Percentiles rank a stretch among this genome's conserved stretches.
Conservation (phyloP, 1,140 invertebrate genomes). For the Musca domestica region DNA sequence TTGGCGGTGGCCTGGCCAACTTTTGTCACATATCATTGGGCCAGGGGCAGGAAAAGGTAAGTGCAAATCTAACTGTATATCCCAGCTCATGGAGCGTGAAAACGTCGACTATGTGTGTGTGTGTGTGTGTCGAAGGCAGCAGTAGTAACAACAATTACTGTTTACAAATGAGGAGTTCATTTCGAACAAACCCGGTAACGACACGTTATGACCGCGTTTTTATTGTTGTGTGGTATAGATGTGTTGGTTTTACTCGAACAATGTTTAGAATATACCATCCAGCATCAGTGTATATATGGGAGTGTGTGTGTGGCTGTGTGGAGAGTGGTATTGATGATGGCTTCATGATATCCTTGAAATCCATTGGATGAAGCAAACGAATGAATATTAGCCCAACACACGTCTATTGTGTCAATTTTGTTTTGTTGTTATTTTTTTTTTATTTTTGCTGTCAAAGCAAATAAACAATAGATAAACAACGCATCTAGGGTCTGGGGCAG, state of each 20-base stretch:
- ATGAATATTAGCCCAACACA: conserved; percentile 1
- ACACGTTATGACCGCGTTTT: no score
- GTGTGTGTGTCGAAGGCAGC: no score
- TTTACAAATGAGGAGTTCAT: no score
- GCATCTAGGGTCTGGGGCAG: background rate
- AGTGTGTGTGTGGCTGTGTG: background rate
- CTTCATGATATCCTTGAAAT: no score
- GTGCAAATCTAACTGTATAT: background rate
- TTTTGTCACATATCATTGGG: conserved; percentile 83
- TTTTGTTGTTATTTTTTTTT: background rate
- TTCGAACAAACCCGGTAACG: no score
- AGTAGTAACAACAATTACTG: no score
- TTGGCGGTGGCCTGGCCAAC: conserved; percentile 67
- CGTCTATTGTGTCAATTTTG: conserved; percentile 16
- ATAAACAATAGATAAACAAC: conserved; percentile 11
- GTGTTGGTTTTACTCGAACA: no score
- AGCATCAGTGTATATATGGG: background rate
- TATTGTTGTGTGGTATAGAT: no score
- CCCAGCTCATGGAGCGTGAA: no score
- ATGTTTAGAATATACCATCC: background rate
- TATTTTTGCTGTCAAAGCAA: conserved; percentile 16
- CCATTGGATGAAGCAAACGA: background rate
- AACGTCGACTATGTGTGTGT: no score
- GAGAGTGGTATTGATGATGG: no score
- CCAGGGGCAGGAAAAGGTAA: conserved; percentile 81